These are phyloP conservation scores for Syrrhaptes paradoxus DNA, from an alignment of 2,113 vertebrate species.

Conservation along the genomic window DNA sequence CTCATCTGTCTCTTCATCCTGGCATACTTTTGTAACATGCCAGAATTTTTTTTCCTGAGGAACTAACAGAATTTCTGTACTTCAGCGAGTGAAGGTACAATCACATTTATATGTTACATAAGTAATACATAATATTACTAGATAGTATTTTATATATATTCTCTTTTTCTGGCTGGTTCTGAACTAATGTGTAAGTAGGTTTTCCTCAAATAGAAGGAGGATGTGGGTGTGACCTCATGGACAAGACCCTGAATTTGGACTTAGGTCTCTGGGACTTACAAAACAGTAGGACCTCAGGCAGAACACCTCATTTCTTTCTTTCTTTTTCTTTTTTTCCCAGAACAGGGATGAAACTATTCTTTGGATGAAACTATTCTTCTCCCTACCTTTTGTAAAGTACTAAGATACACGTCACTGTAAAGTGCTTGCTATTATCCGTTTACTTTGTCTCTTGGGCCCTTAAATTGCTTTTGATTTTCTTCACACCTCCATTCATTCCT, in stretches of 20 bases:
- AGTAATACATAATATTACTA: not conserved
- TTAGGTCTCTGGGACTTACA: not conserved
- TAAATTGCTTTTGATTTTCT: not conserved
- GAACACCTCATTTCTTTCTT: not conserved
- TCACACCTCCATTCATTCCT: not conserved
- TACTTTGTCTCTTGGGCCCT: not conserved
- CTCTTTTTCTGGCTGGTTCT: not conserved
- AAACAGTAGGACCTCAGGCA: not conserved
- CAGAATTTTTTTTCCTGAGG: not conserved
- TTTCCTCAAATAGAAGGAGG: not conserved
- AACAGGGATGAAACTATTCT: not conserved
- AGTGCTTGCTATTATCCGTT: not conserved
- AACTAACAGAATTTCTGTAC: not conserved
- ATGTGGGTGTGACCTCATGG: not conserved
- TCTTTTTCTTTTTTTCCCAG: not conserved
- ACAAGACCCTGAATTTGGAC: not conserved
- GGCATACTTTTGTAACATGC: not conserved
- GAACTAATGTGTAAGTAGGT: not conserved
- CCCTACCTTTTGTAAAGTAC: not conserved
- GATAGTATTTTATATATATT: not conserved
- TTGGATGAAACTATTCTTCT: not conserved
- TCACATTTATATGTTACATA: not conserved
- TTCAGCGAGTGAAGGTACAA: not conserved
- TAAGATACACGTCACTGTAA: not conserved
- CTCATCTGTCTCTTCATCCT: too few species aligned